These are phyloP conservation scores for Falco biarmicus DNA, from an alignment of 2,797 vertebrate species.

Conservation along the genomic window DNA sequence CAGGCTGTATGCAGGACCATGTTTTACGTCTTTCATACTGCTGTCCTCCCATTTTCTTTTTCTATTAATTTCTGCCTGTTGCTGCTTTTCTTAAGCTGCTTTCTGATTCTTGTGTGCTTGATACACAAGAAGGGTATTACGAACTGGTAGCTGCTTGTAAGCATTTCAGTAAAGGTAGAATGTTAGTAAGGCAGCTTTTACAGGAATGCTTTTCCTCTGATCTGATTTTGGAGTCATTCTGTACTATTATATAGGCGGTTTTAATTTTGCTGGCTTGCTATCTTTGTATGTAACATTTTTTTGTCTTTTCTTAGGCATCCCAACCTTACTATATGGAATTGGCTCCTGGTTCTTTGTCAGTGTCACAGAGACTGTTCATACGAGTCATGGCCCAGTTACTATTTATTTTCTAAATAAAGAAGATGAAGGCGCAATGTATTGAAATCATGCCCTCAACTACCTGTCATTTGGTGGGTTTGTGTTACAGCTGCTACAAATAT, in stretches of 20 bases:
- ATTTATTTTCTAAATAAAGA: conserved; percentile 98
- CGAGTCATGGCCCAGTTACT: conserved; percentile 88
- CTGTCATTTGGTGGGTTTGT: conserved; percentile 12
- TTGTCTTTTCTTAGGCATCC: conserved; percentile 86
- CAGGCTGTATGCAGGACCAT: fast-evolving
- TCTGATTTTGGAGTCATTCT: not conserved
- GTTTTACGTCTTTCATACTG: not conserved
- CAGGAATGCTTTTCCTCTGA: not conserved
- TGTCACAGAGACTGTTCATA: conserved; percentile 91
- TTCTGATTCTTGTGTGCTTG: not conserved
- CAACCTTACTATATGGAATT: conserved; percentile 92
- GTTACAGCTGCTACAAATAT: conserved; percentile 30
- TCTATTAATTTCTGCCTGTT: not conserved
- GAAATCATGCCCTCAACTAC: conserved; percentile 11
- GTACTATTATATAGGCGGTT: not conserved
- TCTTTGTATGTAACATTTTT: conserved; percentile 2
- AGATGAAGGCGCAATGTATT: conserved; percentile 88
- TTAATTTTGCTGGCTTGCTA: not conserved
- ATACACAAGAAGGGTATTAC: not conserved
- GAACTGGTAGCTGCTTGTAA: not conserved
- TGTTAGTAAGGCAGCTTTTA: not conserved
- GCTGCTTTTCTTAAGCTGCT: not conserved
- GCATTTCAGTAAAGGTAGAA: not conserved
- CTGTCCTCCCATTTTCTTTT: not conserved
- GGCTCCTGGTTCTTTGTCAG: conserved; percentile 94